phyloP scores from a whole-genome alignment of 2,888 invertebrate species.

The Erebia aethiops region DNA sequence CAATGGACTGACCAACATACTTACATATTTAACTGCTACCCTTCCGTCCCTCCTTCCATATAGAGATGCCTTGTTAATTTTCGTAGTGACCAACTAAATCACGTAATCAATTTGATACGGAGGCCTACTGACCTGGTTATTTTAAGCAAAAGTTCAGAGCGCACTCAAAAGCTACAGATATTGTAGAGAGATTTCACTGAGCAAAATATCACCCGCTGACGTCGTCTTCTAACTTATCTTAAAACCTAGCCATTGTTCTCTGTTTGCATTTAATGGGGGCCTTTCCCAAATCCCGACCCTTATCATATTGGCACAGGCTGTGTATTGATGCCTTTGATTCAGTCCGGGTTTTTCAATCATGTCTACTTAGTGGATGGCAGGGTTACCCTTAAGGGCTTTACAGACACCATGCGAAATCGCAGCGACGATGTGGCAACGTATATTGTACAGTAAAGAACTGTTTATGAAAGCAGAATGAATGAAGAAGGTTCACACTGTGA shows the following conservation, averaged over 20 bases:
- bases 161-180: not conserved
- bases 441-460: no score
- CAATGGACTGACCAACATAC: no score
- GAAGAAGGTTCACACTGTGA: no score
- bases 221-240: constrained; percentile 8
- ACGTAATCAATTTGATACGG: no score
- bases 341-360: constrained; percentile 13
- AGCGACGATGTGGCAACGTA: no score
- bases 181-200: not conserved
- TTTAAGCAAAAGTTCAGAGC: not conserved
- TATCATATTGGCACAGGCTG: constrained; percentile 20
- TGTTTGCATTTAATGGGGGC: constrained; percentile 11
- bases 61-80: no score
- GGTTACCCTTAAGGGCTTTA: not conserved
- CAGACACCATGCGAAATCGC: no score
- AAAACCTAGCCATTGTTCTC: constrained; percentile 11
- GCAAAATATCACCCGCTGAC: constrained; percentile 12
- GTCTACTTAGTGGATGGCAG: not conserved
- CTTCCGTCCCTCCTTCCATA: no score
- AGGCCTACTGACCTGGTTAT: not conserved
- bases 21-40: no score
- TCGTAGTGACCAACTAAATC: no score
- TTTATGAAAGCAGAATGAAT: no score
- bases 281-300: constrained; percentile 12
- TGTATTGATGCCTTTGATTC: constrained; percentile 18